Evolutionary conservation across 2,888 invertebrate genomes (phyloP).

Genomic region (Nycteola revayana): DNA sequence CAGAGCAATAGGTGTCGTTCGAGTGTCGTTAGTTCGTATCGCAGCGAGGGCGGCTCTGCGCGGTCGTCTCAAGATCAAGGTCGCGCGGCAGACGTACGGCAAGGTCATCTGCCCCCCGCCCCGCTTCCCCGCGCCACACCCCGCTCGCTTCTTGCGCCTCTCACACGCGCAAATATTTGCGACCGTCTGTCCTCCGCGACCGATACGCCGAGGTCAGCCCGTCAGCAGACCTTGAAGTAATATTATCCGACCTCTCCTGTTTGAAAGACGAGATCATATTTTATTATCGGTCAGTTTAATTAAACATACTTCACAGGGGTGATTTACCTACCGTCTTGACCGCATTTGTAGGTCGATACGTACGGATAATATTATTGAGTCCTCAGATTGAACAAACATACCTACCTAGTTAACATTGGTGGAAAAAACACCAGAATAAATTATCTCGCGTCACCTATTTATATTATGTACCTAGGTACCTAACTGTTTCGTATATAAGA

Average conservation of each 20-base stretch:
- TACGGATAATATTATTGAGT: too few species aligned
- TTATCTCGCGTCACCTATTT: too few species aligned
- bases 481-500: too few species aligned
- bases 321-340: conserved; percentile 1
- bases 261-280: conserved; percentile 62
- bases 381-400: too few species aligned
- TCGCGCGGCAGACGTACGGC: conserved; percentile 72
- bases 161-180: conserved; percentile 77
- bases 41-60: conserved; percentile 47
- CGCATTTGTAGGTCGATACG: conserved; percentile 8
- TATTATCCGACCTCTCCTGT: conserved; percentile 72
- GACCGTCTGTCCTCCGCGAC: conserved; percentile 80
- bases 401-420: too few species aligned
- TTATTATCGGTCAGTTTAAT: conserved; percentile 53
- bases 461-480: too few species aligned
- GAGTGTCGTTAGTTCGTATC: conserved; percentile 39
- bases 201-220: conserved; percentile 80
- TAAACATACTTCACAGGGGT: conserved; percentile 22
- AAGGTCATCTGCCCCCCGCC: conserved; percentile 62
- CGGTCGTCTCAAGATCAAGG: conserved; percentile 83
- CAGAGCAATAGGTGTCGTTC: conserved; percentile 58
- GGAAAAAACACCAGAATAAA: too few species aligned
- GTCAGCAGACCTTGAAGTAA: conserved; percentile 76
- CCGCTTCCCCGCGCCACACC: conserved; percentile 28
- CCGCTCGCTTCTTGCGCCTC: conserved; percentile 45